Evolutionary conservation across 2,113 vertebrate species (phyloP), one percentile per base, ranked within the genome.

Genomic region (Bungarus multicinctus): DNA sequence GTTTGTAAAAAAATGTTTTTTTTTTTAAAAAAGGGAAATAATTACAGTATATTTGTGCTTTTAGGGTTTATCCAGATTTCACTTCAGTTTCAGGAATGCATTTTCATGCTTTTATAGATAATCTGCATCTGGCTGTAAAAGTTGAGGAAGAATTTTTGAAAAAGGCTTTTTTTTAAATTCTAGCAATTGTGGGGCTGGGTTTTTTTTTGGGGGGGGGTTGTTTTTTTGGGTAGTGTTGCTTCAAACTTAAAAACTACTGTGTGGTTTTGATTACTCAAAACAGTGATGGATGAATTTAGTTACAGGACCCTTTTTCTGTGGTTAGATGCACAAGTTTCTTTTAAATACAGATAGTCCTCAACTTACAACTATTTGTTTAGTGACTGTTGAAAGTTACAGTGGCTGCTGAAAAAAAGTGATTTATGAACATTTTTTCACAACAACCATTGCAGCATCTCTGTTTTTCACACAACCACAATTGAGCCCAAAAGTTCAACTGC

Each of bases 1-100:
- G 88, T 60, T 81, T 45, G 30, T 55, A 47, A 47, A 34, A 34
- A 81, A 34, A 7, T 25, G 50, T 92, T 91, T 89, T 92, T 92
- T 93, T 43, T 91, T 2, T 60, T 60, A 2, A 2, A 87, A 93
- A 90, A 43, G 50, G 81, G 91, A 90, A 85, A 91, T 93, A 90
- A 94, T 94, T 47, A 30, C 1, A 0, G 47, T 43, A 81, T 95
- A 91, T 86, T 85, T 91, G 90, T 95, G 91, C 91, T 4, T 23
- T 93, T 45, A 14, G 92, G 89, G 91, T 85, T 94, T 96, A 93
- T 94, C 94, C 47, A 92, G 91, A 58, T 94, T 89, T 87, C 86
- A 89, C 54, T 95, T 93, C 92, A 47, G 39, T 60, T 94, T 92
- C 53, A 89, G 92, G 60, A 94, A 93, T 10, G 0, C 2, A n/a